Conservation (phyloP, 2,888 invertebrate genomes). For the Polyommatus iphigenia region DNA sequence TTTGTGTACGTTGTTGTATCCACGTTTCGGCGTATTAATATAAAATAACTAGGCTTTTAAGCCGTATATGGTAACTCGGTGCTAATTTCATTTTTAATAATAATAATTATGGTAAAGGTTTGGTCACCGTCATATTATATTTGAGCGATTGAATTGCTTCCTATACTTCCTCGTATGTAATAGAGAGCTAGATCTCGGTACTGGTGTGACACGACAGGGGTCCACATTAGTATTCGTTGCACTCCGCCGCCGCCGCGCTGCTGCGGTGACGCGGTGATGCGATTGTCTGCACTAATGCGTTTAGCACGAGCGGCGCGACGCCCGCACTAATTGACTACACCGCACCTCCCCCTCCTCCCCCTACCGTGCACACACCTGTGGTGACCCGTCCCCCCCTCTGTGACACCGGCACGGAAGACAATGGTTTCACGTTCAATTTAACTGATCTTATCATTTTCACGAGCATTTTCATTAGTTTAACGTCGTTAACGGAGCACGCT, state of each 20-base stretch:
- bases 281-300: slow-evolving; percentile 29
- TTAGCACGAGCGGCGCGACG: slow-evolving; percentile 19
- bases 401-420: slow-evolving; percentile 21
- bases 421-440: slow-evolving; percentile 29
- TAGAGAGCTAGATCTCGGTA: neutral
- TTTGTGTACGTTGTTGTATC: neutral
- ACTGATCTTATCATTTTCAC: slow-evolving; percentile 22
- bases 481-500: slow-evolving; percentile 12
- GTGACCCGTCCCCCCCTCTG: neutral
- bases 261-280: slow-evolving; percentile 14
- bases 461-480: slow-evolving; percentile 20
- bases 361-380: neutral
- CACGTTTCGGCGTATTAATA: neutral
- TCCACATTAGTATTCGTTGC: slow-evolving; percentile 10
- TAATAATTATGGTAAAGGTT: neutral
- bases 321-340: slow-evolving; percentile 28
- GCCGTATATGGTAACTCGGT: neutral
- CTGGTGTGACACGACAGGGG: neutral
- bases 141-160: neutral
- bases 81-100: neutral
- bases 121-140: neutral
- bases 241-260: neutral
- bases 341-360: neutral
- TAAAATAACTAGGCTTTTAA: neutral
- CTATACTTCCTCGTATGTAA: neutral